Conservation (phyloP, 1,140 invertebrate species). For the Campodea augens region DNA sequence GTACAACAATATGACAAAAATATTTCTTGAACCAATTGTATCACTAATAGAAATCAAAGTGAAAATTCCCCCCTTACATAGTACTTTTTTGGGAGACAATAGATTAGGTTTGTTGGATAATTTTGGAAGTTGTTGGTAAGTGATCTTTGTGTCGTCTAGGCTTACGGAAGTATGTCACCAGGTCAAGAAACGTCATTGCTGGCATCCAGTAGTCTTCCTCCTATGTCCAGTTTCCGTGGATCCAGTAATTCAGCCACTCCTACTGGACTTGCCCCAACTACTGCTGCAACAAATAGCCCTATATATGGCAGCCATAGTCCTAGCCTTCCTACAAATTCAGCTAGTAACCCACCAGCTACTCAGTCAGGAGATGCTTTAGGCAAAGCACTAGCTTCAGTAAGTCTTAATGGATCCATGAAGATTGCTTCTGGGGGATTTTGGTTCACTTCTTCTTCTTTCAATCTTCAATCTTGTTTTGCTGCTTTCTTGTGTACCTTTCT, state of each 20-base stretch:
- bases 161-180: slow-evolving; percentile 16
- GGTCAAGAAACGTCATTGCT: slow-evolving; percentile 36
- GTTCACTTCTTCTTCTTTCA: too few species aligned
- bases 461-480: too few species aligned
- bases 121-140: slow-evolving; percentile 17
- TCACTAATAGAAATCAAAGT: slow-evolving; percentile 29
- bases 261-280: slow-evolving; percentile 18
- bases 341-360: slow-evolving; percentile 10
- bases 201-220: slow-evolving; percentile 57
- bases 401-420: too few species aligned
- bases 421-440: too few species aligned
- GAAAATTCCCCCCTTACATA: slow-evolving; percentile 36
- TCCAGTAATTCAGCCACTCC: slow-evolving; percentile 19
- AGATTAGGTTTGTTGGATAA: too few species aligned
- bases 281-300: slow-evolving; percentile 1
- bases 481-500: too few species aligned
- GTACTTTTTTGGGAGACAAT: too few species aligned
- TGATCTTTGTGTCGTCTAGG: slow-evolving; percentile 14
- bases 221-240: slow-evolving; percentile 80
- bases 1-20: slow-evolving; percentile 1
- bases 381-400: slow-evolving; percentile 58
- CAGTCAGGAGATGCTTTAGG: slow-evolving; percentile 34
- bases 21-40: slow-evolving; percentile 5
- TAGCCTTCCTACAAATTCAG: slow-evolving; percentile 2
- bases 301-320: neutral